Evolutionary conservation across 2,888 invertebrate species (phyloP).

Genomic region (Xanthorhoe designata): DNA sequence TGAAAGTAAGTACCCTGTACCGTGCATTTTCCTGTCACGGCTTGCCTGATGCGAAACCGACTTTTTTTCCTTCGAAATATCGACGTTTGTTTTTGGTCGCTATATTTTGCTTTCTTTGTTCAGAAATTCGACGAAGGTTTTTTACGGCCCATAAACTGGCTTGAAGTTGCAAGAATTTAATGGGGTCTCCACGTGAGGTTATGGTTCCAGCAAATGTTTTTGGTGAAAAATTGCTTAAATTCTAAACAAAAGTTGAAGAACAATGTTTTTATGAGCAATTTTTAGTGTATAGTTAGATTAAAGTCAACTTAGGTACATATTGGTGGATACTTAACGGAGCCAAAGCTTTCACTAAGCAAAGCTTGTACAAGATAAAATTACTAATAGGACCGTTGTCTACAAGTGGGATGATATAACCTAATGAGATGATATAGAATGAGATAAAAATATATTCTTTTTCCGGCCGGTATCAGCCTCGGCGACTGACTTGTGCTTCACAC

Average conservation of each 20-base stretch:
- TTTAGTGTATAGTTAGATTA: no score
- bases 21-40: conserved; percentile 52
- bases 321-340: no score
- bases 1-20: conserved; percentile 16
- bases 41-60: conserved; percentile 53
- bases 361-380: no score
- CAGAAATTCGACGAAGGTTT: conserved; percentile 42
- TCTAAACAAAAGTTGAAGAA: not conserved
- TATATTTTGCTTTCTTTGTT: conserved; percentile 42
- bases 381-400: no score
- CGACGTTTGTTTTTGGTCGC: conserved; percentile 41
- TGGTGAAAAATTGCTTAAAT: not conserved
- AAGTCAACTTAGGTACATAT: no score
- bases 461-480: no score
- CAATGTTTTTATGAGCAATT: not conserved
- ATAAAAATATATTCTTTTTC: no score
- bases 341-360: no score
- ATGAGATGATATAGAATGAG: no score
- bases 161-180: conserved; percentile 38
- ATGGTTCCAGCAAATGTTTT: not conserved
- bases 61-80: conserved; percentile 44
- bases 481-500: no score
- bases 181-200: conserved; percentile 36
- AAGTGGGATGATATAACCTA: no score
- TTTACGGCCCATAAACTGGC: conserved; percentile 44